phyloP scores from a whole-genome alignment of 2,113 vertebrate species.

The Argyrosomus japonicus region DNA sequence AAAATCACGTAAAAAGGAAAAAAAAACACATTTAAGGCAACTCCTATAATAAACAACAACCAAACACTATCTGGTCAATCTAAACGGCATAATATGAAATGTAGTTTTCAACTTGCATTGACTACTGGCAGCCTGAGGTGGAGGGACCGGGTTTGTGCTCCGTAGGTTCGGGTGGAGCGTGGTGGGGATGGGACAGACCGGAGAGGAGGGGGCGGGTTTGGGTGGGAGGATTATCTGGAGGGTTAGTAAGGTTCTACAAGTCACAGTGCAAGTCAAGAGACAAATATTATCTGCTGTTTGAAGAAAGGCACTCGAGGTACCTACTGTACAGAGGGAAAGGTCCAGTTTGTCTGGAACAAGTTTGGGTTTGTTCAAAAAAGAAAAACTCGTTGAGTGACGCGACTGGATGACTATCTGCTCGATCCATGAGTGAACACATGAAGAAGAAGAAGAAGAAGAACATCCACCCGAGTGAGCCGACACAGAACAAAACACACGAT shows the following conservation, averaged over 20 bases:
- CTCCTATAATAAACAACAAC: slow-evolving; percentile 70
- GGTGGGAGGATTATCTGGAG: slow-evolving; percentile 24
- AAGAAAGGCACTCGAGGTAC: slow-evolving; percentile 86
- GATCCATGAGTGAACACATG: slow-evolving; percentile 4
- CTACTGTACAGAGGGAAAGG: slow-evolving; percentile 77
- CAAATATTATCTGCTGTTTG: slow-evolving; percentile 80
- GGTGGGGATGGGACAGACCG: slow-evolving; percentile 11
- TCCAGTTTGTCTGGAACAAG: slow-evolving; percentile 63
- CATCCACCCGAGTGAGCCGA: slow-evolving; percentile 23
- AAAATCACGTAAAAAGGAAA: slow-evolving; percentile 59
- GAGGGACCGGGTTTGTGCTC: slow-evolving; percentile 58
- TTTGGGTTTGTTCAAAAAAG: slow-evolving; percentile 51
- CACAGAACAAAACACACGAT: slow-evolving; percentile 27
- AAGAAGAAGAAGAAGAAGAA: background rate
- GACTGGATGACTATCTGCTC: slow-evolving; percentile 39
- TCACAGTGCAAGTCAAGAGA: slow-evolving; percentile 84
- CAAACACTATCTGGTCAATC: slow-evolving; percentile 68
- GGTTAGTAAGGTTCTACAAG: slow-evolving; percentile 70
- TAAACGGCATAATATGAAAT: slow-evolving; percentile 59
- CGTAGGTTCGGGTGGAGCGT: slow-evolving; percentile 9
- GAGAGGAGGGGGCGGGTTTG: background rate
- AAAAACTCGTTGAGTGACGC: slow-evolving; percentile 32
- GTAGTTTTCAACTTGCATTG: slow-evolving; percentile 65
- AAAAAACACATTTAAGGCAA: slow-evolving; percentile 83
- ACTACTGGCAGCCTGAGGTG: slow-evolving; percentile 74